These are phyloP conservation scores for Pteromalus puparum DNA, from an alignment of 1,140 invertebrate genomes.

Conservation along the genomic window DNA sequence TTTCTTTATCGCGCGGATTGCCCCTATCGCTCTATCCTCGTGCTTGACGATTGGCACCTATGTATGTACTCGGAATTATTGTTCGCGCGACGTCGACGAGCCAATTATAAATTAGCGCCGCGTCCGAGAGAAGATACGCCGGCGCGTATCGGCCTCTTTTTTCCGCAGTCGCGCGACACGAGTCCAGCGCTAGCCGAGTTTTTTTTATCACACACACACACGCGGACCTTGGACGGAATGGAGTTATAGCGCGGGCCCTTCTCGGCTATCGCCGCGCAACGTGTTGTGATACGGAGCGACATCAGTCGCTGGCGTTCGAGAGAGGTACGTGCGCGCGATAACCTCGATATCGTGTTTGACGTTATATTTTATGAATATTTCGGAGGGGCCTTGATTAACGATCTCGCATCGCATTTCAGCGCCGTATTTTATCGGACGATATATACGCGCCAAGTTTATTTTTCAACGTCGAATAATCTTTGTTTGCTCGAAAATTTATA, in stretches of 20 bases:
- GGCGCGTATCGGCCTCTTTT: not conserved
- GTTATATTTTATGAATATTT: not conserved
- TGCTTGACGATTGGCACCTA: not conserved
- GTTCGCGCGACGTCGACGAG: not conserved
- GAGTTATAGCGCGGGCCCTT: constrained; percentile 15
- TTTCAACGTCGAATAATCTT: not conserved
- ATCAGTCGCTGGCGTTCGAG: constrained; percentile 23
- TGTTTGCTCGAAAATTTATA: not conserved
- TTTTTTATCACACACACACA: not conserved
- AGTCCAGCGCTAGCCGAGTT: not conserved
- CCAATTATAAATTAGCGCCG: constrained; percentile 19
- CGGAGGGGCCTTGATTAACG: constrained; percentile 21
- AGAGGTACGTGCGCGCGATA: not conserved
- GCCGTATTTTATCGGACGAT: not conserved
- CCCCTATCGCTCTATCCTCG: not conserved
- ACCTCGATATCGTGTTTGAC: not conserved
- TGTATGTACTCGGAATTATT: not conserved
- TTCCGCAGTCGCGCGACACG: not conserved
- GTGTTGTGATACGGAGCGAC: constrained; percentile 20
- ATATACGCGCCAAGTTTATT: not conserved
- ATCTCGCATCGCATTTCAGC: not conserved
- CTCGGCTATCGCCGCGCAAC: constrained; percentile 6
- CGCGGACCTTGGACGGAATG: not conserved
- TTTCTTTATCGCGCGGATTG: constrained; percentile 15
- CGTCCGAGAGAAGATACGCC: not conserved